Evolutionary conservation across 2,113 vertebrate genomes (phyloP), one percentile per base, ranked within the genome.

Genomic region (Syrmaticus mikado): DNA sequence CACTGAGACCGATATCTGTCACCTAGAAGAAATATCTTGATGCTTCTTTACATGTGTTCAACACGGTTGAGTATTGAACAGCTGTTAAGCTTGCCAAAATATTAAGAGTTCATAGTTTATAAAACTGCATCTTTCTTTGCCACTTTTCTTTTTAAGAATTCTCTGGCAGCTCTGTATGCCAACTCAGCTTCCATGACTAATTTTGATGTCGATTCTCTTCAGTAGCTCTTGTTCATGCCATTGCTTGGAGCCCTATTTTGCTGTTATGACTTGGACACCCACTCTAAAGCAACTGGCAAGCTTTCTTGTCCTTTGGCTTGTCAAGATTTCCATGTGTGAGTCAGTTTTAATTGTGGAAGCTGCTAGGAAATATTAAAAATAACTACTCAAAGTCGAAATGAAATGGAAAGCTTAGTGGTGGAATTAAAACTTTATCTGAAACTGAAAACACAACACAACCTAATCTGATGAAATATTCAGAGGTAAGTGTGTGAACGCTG

Each of bases 201-300:
- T 91, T 90, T 16, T 93, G 52, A 11, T 70, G 55, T 70, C 65
- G 81, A 30, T 70, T 92, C 32, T 80, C 53, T 76, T 82, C 40
- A 46, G 78, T 32, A 80, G 66, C 45, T 93, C 78, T 76, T 65
- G 48, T 79, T 94, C 55, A 55, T 1, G 0, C 41, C 22, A 46
- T 87, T 95, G 40, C 87, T 67, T 64, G 50, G 38, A 91, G 82
- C 62, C 58, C 73, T 91, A 5, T 87, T 76, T 85, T 91, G 46
- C 67, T 85, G 41, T 91, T 95, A 60, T 17, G 41, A 85, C 67
- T 89, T 91, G 78, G 72, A 66, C 75, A 87, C 75, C 55, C 50
- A 76, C 84, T 80, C 10, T 36, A 93, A 71, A 73, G 45, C 43
- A 92, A 25, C 62, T 89, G 60, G 64, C 92, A 89, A 91, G n/a